Evolutionary conservation across 2,113 vertebrate species (phyloP).

Genomic region (Onychorhynchus coronatus): DNA sequence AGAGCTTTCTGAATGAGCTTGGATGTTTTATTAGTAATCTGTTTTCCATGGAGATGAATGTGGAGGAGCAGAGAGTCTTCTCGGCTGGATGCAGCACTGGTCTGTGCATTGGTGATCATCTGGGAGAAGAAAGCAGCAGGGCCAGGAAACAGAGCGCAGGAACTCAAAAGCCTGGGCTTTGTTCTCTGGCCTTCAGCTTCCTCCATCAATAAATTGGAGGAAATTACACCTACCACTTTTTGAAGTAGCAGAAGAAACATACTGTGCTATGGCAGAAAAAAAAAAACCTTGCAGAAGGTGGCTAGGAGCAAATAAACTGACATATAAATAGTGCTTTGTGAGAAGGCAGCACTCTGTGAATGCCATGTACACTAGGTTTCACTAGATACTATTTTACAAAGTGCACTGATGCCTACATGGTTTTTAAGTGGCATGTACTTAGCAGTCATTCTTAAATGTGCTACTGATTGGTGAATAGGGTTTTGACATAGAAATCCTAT

Average conservation of each 20-base stretch:
- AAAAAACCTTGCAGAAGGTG: neutral
- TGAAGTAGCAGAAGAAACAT: neutral
- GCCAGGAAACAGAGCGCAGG: neutral
- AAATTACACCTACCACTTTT: slow-evolving; percentile 23
- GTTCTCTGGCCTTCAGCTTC: slow-evolving; percentile 25
- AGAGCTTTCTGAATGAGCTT: neutral
- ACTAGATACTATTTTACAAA: neutral
- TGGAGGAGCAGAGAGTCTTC: neutral
- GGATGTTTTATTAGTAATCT: neutral
- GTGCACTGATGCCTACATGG: neutral
- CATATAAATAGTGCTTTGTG: neutral
- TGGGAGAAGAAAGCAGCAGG: neutral
- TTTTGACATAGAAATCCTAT: neutral
- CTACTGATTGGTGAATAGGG: neutral
- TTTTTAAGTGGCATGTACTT: neutral
- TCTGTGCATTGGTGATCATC: accelerated
- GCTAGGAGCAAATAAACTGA: neutral
- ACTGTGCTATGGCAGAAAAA: neutral
- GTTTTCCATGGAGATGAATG: neutral
- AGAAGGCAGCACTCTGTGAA: neutral
- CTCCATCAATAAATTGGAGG: slow-evolving; percentile 14
- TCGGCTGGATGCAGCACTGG: neutral
- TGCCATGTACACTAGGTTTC: accelerated
- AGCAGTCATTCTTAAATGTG: neutral
- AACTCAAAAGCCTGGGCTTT: neutral